phyloP scores from a whole-genome alignment of 2,888 invertebrate genomes.

The Onthophagus sagittarius region DNA sequence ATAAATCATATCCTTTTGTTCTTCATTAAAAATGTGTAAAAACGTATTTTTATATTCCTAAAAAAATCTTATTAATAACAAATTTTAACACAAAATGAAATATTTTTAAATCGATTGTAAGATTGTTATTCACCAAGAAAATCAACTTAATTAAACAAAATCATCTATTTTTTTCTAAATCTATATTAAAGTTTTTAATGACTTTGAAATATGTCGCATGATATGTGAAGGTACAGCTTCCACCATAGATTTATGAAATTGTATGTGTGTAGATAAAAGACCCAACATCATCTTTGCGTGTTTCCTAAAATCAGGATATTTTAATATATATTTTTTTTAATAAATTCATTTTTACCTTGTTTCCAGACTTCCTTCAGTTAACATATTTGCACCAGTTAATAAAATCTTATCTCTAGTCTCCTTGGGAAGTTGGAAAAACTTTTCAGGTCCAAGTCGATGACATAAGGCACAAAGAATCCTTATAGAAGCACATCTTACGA shows the following conservation, averaged over 20 bases:
- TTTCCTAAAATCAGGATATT: conserved; percentile 48
- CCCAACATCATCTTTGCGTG: conserved; percentile 77
- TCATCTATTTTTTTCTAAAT: neutral
- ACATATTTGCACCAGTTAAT: conserved; percentile 74
- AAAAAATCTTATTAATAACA: neutral
- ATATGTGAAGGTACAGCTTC: conserved; percentile 78
- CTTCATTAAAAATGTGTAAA: neutral
- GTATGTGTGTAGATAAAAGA: conserved; percentile 65
- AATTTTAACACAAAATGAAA: neutral
- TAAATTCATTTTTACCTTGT: conserved; percentile 57
- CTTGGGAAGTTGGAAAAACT: conserved; percentile 65
- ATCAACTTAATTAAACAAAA: neutral
- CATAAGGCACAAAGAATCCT: conserved; percentile 71
- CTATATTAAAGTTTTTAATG: conserved; percentile 56
- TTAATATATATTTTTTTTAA: neutral
- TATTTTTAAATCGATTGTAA: neutral
- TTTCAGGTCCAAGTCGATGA: conserved; percentile 69
- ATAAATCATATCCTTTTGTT: neutral
- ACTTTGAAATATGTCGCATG: conserved; percentile 80
- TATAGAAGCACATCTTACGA: conserved; percentile 81
- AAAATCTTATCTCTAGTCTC: conserved; percentile 80
- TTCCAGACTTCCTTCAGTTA: conserved; percentile 83
- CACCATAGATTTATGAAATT: conserved; percentile 70
- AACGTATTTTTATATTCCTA: neutral
- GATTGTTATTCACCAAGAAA: neutral